Conservation (phyloP, 2,888 invertebrate species). For the Harpalus rubripes region DNA sequence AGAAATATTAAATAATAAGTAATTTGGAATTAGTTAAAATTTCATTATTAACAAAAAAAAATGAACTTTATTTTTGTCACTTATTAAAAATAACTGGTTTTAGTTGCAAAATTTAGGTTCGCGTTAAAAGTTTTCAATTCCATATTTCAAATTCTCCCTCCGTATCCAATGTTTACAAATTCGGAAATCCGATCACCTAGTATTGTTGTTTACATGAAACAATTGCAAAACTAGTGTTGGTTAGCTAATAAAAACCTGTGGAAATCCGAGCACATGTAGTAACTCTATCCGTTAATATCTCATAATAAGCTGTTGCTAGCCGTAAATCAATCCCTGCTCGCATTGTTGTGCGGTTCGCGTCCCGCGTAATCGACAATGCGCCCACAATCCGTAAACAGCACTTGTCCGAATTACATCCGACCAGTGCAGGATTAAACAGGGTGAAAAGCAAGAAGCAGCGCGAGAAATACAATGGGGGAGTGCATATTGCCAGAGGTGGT, state of each 20-base stretch:
- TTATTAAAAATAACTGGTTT: no score
- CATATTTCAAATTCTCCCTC: background rate
- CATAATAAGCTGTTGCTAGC: constrained; percentile 45
- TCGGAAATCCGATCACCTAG: constrained; percentile 11
- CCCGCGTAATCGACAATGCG: constrained; percentile 57
- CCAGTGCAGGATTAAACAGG: constrained; percentile 1
- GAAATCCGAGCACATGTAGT: constrained; percentile 42
- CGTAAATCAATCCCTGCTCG: constrained; percentile 43
- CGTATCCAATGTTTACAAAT: background rate
- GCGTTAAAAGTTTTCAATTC: background rate
- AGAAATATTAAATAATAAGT: no score
- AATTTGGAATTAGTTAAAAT: no score
- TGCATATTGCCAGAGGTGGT: constrained; percentile 27
- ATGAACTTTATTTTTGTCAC: no score
- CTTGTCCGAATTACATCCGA: constrained; percentile 62
- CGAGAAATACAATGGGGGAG: constrained; percentile 9
- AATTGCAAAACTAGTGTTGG: constrained; percentile 22
- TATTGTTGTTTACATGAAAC: constrained; percentile 16
- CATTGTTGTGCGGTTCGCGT: constrained; percentile 50
- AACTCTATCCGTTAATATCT: constrained; percentile 49
- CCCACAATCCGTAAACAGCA: constrained; percentile 55
- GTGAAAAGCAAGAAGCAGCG: background rate
- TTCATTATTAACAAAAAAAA: background rate
- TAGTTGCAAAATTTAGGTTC: no score
- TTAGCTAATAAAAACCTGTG: constrained; percentile 40